These are phyloP conservation scores for Tribolium madens DNA, from an alignment of 1,140 invertebrate species.

Conservation along the genomic window DNA sequence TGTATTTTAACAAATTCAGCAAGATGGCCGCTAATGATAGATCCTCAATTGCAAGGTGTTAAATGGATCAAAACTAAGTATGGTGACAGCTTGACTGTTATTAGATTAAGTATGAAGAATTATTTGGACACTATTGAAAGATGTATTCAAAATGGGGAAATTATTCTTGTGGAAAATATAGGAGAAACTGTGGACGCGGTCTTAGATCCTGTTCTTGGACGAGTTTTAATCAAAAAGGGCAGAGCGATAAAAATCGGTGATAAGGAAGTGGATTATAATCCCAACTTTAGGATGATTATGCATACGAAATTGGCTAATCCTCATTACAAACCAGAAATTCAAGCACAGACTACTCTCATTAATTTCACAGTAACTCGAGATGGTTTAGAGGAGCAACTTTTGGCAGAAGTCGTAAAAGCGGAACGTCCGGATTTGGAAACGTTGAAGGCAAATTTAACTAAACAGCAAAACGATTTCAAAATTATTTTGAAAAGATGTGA, in stretches of 20 bases:
- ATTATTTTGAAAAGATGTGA: slow-evolving; percentile 92
- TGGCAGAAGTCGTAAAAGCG: slow-evolving; percentile 93
- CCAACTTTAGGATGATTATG: slow-evolving; percentile 86
- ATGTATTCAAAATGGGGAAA: slow-evolving; percentile 79
- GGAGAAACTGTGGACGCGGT: slow-evolving; percentile 91
- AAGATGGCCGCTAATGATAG: slow-evolving; percentile 95
- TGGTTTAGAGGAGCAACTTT: slow-evolving; percentile 91
- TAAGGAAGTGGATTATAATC: slow-evolving; percentile 90
- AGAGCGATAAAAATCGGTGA: slow-evolving; percentile 85
- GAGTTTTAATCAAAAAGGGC: slow-evolving; percentile 89
- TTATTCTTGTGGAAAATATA: slow-evolving; percentile 90
- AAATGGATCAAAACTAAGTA: slow-evolving; percentile 95
- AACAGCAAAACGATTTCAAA: slow-evolving; percentile 95
- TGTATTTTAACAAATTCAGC: slow-evolving; percentile 90
- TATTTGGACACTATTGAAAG: slow-evolving; percentile 89
- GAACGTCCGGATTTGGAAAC: slow-evolving; percentile 93
- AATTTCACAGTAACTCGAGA: slow-evolving; percentile 96
- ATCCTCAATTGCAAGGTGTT: slow-evolving; percentile 91
- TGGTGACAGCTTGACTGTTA: slow-evolving; percentile 77
- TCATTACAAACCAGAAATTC: slow-evolving; percentile 96
- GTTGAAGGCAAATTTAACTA: slow-evolving; percentile 75
- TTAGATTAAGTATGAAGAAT: slow-evolving; percentile 82
- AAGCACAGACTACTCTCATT: slow-evolving; percentile 94
- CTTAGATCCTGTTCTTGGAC: slow-evolving; percentile 88
- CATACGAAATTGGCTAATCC: slow-evolving; percentile 96